phyloP scores from a whole-genome alignment of 2,797 vertebrate genomes.

The Babyrousa celebensis region DNA sequence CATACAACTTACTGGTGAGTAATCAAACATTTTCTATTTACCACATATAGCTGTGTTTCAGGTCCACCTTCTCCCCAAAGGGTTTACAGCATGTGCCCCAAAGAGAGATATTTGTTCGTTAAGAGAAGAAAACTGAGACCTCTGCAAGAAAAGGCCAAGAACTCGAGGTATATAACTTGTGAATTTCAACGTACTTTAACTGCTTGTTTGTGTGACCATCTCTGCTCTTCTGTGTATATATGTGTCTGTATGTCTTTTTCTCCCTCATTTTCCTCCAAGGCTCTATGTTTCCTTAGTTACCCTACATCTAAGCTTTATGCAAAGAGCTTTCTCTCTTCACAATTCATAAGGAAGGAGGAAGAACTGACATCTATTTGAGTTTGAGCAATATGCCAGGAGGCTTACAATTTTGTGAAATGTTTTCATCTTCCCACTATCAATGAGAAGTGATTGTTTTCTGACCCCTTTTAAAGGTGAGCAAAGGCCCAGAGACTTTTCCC shows the following conservation, averaged over 20 bases:
- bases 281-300: background rate
- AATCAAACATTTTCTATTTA: background rate
- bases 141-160: accelerated
- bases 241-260: background rate
- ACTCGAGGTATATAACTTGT: accelerated
- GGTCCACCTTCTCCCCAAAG: accelerated
- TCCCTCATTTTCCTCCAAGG: background rate
- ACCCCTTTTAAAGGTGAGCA: background rate
- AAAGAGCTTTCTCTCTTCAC: no score
- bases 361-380: accelerated
- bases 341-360: background rate
- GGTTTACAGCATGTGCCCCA: background rate
- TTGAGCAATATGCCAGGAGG: background rate
- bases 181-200: accelerated
- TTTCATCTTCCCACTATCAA: background rate
- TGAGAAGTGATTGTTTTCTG: background rate
- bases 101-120: background rate
- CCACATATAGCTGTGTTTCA: accelerated
- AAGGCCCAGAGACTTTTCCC: background rate
- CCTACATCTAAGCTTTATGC: no score
- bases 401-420: background rate
- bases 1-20: background rate
- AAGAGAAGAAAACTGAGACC: background rate
- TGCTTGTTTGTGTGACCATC: background rate
- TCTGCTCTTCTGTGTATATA: conserved; percentile 56